Evolutionary conservation across 2,888 invertebrate species (phyloP).

Genomic region (Acanthosoma haemorrhoidale): DNA sequence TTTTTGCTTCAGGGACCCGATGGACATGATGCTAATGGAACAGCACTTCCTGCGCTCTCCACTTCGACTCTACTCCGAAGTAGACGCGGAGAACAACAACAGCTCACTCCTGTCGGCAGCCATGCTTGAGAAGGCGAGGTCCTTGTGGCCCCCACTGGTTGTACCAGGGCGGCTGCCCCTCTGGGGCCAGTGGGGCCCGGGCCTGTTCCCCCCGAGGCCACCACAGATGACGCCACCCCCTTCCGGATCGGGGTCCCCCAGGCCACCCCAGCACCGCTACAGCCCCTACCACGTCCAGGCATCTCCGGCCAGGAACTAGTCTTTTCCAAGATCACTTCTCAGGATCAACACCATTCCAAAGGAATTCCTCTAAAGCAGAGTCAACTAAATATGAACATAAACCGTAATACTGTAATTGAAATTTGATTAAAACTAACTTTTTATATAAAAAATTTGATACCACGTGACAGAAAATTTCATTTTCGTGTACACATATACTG

Average conservation of each 20-base stretch:
- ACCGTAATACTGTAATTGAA: no score
- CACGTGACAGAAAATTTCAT: no score
- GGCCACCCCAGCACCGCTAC: slow-evolving; percentile 46
- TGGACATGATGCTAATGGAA: slow-evolving; percentile 73
- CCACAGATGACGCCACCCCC: slow-evolving; percentile 36
- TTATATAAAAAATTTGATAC: no score
- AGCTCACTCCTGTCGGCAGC: slow-evolving; percentile 50
- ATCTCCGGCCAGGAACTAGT: slow-evolving; percentile 36
- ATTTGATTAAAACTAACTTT: no score
- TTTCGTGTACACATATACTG: no score
- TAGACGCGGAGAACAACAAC: slow-evolving; percentile 50
- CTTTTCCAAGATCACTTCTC: background rate
- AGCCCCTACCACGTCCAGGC: slow-evolving; percentile 47
- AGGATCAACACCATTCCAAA: no score
- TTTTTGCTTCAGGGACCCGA: slow-evolving; percentile 56
- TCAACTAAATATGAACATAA: no score
- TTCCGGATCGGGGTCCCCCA: slow-evolving; percentile 42
- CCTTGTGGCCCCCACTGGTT: slow-evolving; percentile 43
- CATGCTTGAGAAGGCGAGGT: slow-evolving; percentile 48
- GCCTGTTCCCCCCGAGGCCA: slow-evolving; percentile 41
- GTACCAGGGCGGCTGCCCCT: slow-evolving; percentile 38
- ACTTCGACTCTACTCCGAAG: slow-evolving; percentile 54
- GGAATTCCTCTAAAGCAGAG: no score
- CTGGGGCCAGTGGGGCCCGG: slow-evolving; percentile 37
- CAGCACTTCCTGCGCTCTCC: slow-evolving; percentile 64